Conservation (phyloP, 2,888 invertebrate species). For the Cacoxenus indagator region DNA sequence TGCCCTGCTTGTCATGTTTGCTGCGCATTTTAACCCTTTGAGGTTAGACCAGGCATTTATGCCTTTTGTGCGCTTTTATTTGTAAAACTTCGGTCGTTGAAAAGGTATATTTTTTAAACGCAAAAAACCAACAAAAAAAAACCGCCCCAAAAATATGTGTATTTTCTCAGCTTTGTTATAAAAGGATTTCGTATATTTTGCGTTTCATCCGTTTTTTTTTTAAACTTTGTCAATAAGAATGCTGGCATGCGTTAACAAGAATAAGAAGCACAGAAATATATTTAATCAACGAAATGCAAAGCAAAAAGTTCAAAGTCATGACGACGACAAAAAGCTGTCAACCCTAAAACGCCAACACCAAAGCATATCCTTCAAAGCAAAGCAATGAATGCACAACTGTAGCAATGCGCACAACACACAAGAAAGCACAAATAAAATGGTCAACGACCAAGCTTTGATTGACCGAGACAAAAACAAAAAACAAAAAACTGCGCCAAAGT, state of each 20-base stretch:
- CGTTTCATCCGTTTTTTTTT: not conserved
- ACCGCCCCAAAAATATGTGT: not conserved
- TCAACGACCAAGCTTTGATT: too few species aligned
- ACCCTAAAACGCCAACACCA: constrained; percentile 1
- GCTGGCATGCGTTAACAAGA: not conserved
- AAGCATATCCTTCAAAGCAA: not conserved
- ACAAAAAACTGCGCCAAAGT: too few species aligned
- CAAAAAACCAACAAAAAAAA: too few species aligned
- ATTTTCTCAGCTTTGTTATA: not conserved
- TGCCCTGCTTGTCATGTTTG: constrained; percentile 54
- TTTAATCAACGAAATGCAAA: constrained; percentile 22
- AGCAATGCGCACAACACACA: not conserved
- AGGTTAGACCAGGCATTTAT: constrained; percentile 45
- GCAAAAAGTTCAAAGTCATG: not conserved
- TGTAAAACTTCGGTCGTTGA: constrained; percentile 42
- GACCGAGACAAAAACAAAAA: too few species aligned
- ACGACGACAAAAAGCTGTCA: not conserved
- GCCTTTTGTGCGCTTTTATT: constrained; percentile 58
- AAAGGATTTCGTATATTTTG: constrained; percentile 16
- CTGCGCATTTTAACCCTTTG: constrained; percentile 63
- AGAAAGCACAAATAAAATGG: not conserved
- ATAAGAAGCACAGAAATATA: not conserved
- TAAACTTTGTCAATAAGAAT: not conserved
- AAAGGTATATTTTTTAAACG: constrained; percentile 20
- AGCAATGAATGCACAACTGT: not conserved